phyloP scores from a whole-genome alignment of 2,113 vertebrate genomes.

The Penelope pileata region DNA sequence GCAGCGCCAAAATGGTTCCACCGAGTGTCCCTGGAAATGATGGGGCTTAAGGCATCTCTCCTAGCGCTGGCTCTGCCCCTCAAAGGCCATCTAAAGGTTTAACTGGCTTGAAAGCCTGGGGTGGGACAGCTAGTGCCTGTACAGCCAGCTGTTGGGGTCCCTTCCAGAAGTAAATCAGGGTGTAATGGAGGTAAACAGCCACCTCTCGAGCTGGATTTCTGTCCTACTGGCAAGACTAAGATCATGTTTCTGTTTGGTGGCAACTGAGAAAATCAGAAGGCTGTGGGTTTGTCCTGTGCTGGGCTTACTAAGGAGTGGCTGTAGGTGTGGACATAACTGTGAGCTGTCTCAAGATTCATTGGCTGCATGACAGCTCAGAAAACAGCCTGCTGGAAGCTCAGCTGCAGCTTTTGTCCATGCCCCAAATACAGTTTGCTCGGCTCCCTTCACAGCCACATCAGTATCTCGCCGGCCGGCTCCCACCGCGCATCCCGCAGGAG shows the following conservation, averaged over 20 bases:
- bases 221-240: neutral
- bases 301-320: neutral
- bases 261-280: too few relatives aligned
- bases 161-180: neutral
- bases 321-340: neutral
- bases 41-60: neutral
- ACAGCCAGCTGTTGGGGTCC: neutral
- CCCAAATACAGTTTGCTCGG: neutral
- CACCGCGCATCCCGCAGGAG: neutral
- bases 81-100: neutral
- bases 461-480: neutral
- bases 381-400: neutral
- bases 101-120: neutral
- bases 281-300: neutral
- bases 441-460: neutral
- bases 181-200: too few relatives aligned
- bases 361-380: neutral
- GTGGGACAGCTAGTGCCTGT: neutral
- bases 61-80: neutral
- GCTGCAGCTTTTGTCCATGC: neutral
- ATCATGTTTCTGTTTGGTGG: neutral
- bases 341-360: too few relatives aligned
- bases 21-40: rapidly evolving
- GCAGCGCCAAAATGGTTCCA: neutral
- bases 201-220: neutral